Evolutionary conservation across 2,113 vertebrate species (phyloP), one percentile per base, ranked within the genome.

Genomic region (Podarcis muralis): DNA sequence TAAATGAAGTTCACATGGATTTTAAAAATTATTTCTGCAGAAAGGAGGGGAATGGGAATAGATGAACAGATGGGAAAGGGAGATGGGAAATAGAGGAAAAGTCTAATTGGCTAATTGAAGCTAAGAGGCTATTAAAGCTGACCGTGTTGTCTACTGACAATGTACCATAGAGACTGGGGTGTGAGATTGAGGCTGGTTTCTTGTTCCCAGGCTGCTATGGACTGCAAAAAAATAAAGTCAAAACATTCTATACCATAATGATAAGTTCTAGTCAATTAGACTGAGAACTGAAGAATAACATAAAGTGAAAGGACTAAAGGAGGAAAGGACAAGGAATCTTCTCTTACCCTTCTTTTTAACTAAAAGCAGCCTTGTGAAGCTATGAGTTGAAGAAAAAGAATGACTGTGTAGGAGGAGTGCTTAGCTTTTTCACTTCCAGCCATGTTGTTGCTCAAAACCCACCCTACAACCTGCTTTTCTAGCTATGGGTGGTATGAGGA

Each of bases 1-100:
- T 93, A 95, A 95, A 95, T 96, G 92, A 95, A 95, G 92, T 96
- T 96, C 94, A 95, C 92, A 94, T 95, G 93, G 94, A 93, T 94
- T 95, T 95, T 25, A 81, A 93, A 95, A 95, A 93, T 94, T 95
- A 92, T 92, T 94, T 95, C 95, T 94, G 92, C 91, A 92, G 91
- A 95, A 95, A 94, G 93, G 92, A 91, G 93, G 88, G 74, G 89
- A 92, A 87, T 93, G 95, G 94, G 95, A 96, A 95, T 96, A 94
- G 90, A 95, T 65, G 92, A 96, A 94, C 95, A 96, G 95, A 95
- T 96, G 95, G 94, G 85, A 92, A 93, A 93, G 88, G 86, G 90
- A 93, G 93, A 94, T 91, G 74, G 92, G 89, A 93, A 90, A 88
- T 87, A 84, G 88, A 93, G 91, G 92, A 91, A 94, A 95, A 93